phyloP scores from a whole-genome alignment of 2,888 invertebrate species.

The Cataglyphis altisquamis region DNA sequence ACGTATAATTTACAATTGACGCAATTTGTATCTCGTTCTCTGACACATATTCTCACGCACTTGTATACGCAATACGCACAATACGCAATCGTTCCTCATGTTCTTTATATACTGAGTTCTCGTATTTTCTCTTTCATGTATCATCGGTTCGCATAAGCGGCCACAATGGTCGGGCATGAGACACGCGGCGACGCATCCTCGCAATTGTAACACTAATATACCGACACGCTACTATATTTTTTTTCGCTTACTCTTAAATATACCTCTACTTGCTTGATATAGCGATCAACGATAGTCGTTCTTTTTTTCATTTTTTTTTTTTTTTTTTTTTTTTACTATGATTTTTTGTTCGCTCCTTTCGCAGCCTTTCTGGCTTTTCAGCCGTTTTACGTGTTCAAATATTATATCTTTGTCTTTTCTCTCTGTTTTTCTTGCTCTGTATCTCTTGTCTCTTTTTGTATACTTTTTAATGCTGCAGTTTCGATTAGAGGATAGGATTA shows the following conservation, averaged over 20 bases:
- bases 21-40: conserved; percentile 51
- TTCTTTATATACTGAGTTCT: conserved; percentile 29
- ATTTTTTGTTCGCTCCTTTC: conserved; percentile 43
- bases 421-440: conserved; percentile 29
- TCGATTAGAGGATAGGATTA: conserved; percentile 50
- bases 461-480: conserved; percentile 52
- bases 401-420: conserved; percentile 30
- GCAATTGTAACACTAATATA: conserved; percentile 65
- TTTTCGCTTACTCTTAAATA: conserved; percentile 58
- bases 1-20: conserved; percentile 72
- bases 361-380: conserved; percentile 43
- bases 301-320: conserved; percentile 42
- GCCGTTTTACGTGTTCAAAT: conserved; percentile 14
- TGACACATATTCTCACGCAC: conserved; percentile 32
- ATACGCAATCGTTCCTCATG: conserved; percentile 5
- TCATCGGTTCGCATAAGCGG: conserved; percentile 72
- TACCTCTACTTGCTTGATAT: conserved; percentile 73
- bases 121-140: conserved; percentile 20
- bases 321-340: background rate
- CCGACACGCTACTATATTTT: conserved; percentile 66
- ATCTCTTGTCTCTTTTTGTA: conserved; percentile 24
- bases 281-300: conserved; percentile 74
- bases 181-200: conserved; percentile 62
- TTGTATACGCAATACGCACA: conserved; percentile 39
- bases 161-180: conserved; percentile 60